These are phyloP conservation scores for Caenorhabditis sp. DNA, from an alignment of 2,888 invertebrate species.

Conservation along the genomic window DNA sequence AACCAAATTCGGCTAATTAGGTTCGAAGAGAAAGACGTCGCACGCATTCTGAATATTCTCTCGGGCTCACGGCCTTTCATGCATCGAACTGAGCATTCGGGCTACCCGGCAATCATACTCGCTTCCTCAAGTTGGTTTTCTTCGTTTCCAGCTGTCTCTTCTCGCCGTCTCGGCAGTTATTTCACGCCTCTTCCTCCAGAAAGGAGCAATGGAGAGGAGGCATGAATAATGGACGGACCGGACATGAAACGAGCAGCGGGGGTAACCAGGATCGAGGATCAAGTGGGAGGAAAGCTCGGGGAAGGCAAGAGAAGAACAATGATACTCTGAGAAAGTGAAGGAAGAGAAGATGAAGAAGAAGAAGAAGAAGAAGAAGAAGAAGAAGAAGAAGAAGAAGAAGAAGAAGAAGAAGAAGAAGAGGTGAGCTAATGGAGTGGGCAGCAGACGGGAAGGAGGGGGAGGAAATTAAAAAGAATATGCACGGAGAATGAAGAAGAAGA, in stretches of 20 bases:
- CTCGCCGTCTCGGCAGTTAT: conserved; percentile 32
- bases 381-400: conserved; percentile 3
- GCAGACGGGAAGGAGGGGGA: not conserved
- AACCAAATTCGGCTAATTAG: conserved; percentile 26
- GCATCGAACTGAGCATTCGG: not conserved
- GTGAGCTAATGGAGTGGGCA: conserved; percentile 22
- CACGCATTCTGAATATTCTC: not conserved
- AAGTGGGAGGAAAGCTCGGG: conserved; percentile 6
- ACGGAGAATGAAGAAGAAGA: not conserved
- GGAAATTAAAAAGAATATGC: conserved; percentile 29
- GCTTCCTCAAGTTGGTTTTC: conserved; percentile 11
- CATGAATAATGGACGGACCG: conserved; percentile 49
- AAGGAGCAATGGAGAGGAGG: conserved; percentile 26
- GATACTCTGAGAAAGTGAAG: conserved; percentile 2
- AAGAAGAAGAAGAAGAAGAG: conserved; percentile 7
- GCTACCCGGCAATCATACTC: conserved; percentile 18
- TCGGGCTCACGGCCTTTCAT: not conserved
- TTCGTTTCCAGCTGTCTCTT: conserved; percentile 26
- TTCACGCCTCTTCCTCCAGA: conserved; percentile 16
- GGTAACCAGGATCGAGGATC: conserved; percentile 21
- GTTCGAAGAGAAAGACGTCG: conserved; percentile 3
- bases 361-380: conserved; percentile 5
- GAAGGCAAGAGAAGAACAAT: conserved; percentile 10
- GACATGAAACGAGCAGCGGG: conserved; percentile 32
- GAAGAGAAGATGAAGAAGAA: conserved; percentile 3